These are phyloP conservation scores for Sebastiscus tertius DNA, from an alignment of 2,797 vertebrate genomes.

Conservation along the genomic window DNA sequence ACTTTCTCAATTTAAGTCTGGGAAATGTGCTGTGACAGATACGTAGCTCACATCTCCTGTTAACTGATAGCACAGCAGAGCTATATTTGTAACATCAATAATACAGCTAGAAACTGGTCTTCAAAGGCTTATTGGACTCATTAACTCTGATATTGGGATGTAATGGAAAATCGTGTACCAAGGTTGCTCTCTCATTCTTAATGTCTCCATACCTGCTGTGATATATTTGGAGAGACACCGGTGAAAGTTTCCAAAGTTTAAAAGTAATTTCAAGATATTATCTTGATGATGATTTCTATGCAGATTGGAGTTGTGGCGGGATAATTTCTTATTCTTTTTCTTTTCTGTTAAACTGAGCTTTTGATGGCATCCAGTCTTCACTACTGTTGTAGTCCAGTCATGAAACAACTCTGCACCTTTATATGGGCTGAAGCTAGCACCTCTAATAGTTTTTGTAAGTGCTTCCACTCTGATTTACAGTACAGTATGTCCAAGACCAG, in stretches of 20 bases:
- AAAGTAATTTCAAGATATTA: background rate
- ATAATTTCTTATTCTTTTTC: background rate
- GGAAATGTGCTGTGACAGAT: slow-evolving; percentile 66
- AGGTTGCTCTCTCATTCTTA: slow-evolving; percentile 24
- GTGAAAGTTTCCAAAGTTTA: slow-evolving; percentile 15
- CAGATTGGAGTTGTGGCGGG: background rate
- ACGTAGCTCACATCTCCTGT: slow-evolving; percentile 58
- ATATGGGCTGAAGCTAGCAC: background rate
- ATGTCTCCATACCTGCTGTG: slow-evolving; percentile 4
- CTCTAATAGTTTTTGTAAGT: slow-evolving; percentile 18
- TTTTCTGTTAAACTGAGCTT: background rate
- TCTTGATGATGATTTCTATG: background rate
- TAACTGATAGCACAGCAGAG: slow-evolving; percentile 50
- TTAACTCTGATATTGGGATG: slow-evolving; percentile 61
- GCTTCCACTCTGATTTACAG: slow-evolving; percentile 16
- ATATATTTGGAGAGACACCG: background rate
- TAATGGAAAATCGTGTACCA: slow-evolving; percentile 42
- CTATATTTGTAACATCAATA: slow-evolving; percentile 69
- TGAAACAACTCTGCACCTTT: background rate
- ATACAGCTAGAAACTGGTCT: slow-evolving; percentile 53
- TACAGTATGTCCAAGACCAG: background rate
- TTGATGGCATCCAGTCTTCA: background rate
- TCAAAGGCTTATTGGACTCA: slow-evolving; percentile 56
- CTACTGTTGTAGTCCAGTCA: slow-evolving; percentile 6
- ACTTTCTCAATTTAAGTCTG: slow-evolving; percentile 49